Evolutionary conservation across 2,797 vertebrate species (phyloP), one percentile per base, ranked within the genome.

Genomic region (Paguma larvata): DNA sequence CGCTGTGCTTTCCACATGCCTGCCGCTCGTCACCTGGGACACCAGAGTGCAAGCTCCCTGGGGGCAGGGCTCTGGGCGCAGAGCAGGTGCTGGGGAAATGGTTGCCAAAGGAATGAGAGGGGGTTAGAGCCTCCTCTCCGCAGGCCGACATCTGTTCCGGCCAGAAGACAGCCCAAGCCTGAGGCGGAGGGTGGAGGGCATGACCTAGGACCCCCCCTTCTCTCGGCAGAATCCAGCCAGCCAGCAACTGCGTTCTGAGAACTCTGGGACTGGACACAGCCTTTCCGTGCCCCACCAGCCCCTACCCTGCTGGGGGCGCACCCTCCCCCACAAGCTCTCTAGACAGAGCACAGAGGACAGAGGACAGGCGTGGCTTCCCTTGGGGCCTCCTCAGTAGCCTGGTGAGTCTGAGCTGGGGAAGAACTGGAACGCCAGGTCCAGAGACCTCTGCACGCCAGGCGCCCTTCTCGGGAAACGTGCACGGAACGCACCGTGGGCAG

Each of bases 311-410:
- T 80, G 92, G 87, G 95, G 80, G 25, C 82, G 97, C 56, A 97
- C 70, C 27, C 93, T 97, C 44, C 97, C 97, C 41, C 72, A 77
- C 78, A 92, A 68, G 63, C 27, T 96, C 75, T 80, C 94, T 79
- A 91, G 68, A 89, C 85, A 96, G 34, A 19, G 67, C 68, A 73
- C 92, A 68, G 95, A 83, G 85, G 82, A 95, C 87, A 77, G 32
- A 92, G 82, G 91, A 44, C 72, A 97, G 51, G 8, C 46, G 0
- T 82, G 85, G 63, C 94, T 91, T 13, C 84, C 93, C 48, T 75
- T 86, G 59, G 38, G 82, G 14, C 86, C 91, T 82, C 78, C 73
- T 41, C 89, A 75, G 65, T 84, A 94, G 63, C 56, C 27, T 0
- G 34, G 87, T 90, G 73, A 97, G 72, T 88, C 82, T 72, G 73